phyloP scores from a whole-genome alignment of 2,797 vertebrate species.

The Peromyscus melanophrys region DNA sequence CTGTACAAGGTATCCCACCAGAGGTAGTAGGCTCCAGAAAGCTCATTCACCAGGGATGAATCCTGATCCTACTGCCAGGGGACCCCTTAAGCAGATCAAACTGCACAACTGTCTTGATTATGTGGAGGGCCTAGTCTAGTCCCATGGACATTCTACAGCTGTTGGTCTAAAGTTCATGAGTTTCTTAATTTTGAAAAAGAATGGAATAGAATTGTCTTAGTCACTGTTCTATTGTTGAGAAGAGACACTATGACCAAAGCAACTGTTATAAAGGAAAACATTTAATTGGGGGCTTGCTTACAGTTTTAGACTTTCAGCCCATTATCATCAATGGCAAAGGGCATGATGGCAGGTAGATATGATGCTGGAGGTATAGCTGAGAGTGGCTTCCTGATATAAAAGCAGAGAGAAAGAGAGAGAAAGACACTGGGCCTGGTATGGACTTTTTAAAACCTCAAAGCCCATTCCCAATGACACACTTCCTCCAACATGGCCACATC shows the following conservation, averaged over 20 bases:
- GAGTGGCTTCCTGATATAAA: neutral
- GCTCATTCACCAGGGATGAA: too few relatives aligned
- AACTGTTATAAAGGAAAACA: neutral
- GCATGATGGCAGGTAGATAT: neutral
- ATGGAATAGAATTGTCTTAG: neutral
- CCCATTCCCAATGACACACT: neutral
- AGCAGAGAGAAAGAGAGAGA: too few relatives aligned
- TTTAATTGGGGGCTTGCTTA: neutral
- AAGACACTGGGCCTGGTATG: neutral
- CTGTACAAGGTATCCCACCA: too few relatives aligned
- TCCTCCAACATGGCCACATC: neutral
- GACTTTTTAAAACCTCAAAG: neutral
- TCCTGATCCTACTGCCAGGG: too few relatives aligned
- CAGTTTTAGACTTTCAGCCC: neutral
- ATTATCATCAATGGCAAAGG: neutral
- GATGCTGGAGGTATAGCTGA: neutral
- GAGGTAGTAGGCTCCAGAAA: too few relatives aligned
- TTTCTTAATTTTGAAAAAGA: neutral
- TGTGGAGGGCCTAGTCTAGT: too few relatives aligned
- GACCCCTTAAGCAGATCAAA: too few relatives aligned
- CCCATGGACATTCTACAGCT: too few relatives aligned
- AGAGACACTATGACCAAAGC: neutral
- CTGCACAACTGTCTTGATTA: too few relatives aligned
- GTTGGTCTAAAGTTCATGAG: too few relatives aligned
- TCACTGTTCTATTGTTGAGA: neutral